Percentiles rank a stretch among this genome's conserved stretches.
phyloP scores from a whole-genome alignment of 2,888 invertebrate genomes.

The Leptura quadrifasciata region DNA sequence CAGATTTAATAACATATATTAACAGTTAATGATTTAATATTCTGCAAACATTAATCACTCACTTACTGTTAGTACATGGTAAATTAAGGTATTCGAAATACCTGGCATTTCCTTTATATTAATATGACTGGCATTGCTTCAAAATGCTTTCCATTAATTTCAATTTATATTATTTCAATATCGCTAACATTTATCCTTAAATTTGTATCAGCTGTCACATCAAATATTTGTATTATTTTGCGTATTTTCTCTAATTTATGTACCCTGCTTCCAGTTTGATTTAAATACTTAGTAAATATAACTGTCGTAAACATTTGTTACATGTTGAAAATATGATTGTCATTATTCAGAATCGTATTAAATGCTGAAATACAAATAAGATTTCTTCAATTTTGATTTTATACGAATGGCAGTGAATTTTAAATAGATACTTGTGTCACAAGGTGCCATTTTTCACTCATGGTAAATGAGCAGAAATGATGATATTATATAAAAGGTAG shows the following conservation, averaged over 20 bases:
- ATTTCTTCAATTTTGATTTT: background rate
- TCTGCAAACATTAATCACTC: too few species aligned
- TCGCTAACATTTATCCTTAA: background rate
- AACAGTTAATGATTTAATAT: too few species aligned
- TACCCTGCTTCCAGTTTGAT: background rate
- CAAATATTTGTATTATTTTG: background rate
- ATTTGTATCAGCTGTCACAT: conserved; percentile 14
- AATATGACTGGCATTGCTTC: background rate
- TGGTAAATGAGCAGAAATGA: too few species aligned
- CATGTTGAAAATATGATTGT: background rate
- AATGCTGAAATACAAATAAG: background rate
- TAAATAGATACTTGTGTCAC: background rate
- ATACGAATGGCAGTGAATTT: background rate
- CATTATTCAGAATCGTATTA: background rate
- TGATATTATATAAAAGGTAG: too few species aligned
- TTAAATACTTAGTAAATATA: background rate
- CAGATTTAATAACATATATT: too few species aligned
- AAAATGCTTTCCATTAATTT: background rate
- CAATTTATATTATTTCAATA: background rate
- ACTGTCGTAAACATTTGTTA: conserved; percentile 11
- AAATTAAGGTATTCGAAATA: too few species aligned
- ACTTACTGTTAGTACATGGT: too few species aligned
- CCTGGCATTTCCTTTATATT: background rate
- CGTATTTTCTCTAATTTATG: conserved; percentile 22
- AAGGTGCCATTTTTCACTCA: too few species aligned